A percentile compares a stretch with the other conserved stretches of the same genome.
Evolutionary conservation across 2,888 invertebrate species (phyloP).

Genomic region (Leptopilina drosophilae): DNA sequence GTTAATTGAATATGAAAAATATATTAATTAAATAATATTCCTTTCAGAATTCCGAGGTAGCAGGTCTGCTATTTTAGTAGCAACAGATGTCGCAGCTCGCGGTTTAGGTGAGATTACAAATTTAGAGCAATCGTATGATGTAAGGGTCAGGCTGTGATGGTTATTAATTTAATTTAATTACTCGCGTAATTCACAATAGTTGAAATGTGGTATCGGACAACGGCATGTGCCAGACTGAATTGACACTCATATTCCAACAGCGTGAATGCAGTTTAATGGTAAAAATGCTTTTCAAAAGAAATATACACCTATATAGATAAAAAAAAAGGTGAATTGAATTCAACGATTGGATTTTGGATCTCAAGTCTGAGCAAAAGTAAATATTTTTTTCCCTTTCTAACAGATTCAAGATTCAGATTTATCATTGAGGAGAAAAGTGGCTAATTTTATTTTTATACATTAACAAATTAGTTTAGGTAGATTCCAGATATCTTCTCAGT

Average conservation of each 20-base stretch:
- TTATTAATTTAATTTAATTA: slow-evolving; percentile 64
- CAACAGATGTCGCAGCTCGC: slow-evolving; percentile 83
- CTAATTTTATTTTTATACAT: slow-evolving; percentile 37
- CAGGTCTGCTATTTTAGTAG: slow-evolving; percentile 80
- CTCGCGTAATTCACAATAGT: slow-evolving; percentile 60
- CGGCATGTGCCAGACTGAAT: slow-evolving; percentile 77
- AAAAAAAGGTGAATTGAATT: neutral
- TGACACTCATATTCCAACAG: slow-evolving; percentile 69
- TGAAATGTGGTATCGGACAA: slow-evolving; percentile 75
- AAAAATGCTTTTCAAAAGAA: slow-evolving; percentile 21
- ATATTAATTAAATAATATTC: neutral
- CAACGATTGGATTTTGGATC: slow-evolving; percentile 14
- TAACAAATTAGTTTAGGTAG: slow-evolving; percentile 57
- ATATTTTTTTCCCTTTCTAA: slow-evolving; percentile 16
- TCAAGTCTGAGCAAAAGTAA: slow-evolving; percentile 14
- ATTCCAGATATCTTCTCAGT: slow-evolving; percentile 61
- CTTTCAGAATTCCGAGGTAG: slow-evolving; percentile 79
- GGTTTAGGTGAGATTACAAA: slow-evolving; percentile 79
- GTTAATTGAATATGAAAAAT: neutral
- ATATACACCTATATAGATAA: neutral
- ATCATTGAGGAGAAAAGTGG: slow-evolving; percentile 37
- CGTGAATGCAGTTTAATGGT: slow-evolving; percentile 58
- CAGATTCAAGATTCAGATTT: slow-evolving; percentile 25
- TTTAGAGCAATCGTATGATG: slow-evolving; percentile 66
- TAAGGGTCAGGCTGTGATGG: slow-evolving; percentile 77